phyloP scores from a whole-genome alignment of 1,140 invertebrate species.

The Nasonia longicornis region DNA sequence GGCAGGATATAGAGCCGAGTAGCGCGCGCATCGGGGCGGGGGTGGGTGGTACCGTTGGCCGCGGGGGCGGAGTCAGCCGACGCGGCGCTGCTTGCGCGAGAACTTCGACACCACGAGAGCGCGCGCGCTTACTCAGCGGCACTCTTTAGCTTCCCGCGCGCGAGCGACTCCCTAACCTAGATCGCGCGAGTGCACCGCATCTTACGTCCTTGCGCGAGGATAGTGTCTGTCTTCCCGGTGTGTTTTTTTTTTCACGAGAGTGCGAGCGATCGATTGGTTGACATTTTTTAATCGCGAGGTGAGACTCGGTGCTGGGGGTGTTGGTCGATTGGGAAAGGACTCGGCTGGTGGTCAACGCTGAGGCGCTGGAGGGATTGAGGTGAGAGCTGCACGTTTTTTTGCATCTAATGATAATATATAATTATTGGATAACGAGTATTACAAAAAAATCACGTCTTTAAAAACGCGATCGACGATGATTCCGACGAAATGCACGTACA shows the following conservation, averaged over 20 bases:
- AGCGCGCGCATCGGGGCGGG: background rate
- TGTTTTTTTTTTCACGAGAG: no score
- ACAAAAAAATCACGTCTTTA: background rate
- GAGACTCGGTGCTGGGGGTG: no score
- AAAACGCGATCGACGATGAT: background rate
- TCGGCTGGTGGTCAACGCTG: no score
- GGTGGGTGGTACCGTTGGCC: background rate
- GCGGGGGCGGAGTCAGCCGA: background rate
- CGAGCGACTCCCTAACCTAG: constrained; percentile 25
- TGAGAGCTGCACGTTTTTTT: background rate
- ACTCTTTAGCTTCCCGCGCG: constrained; percentile 16
- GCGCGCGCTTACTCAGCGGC: background rate
- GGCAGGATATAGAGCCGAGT: background rate
- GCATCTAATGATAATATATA: no score
- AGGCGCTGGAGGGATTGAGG: background rate
- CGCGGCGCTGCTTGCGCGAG: constrained; percentile 2
- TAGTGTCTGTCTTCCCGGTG: background rate
- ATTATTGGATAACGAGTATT: no score
- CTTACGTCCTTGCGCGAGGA: background rate
- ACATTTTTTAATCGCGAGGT: no score
- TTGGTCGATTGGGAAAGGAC: no score
- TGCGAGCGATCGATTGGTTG: background rate
- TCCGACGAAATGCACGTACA: background rate
- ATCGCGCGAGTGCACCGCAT: constrained; percentile 4
- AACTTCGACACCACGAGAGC: constrained; percentile 13